phyloP scores from a whole-genome alignment of 2,113 vertebrate genomes.

The Panthera tigris region DNA sequence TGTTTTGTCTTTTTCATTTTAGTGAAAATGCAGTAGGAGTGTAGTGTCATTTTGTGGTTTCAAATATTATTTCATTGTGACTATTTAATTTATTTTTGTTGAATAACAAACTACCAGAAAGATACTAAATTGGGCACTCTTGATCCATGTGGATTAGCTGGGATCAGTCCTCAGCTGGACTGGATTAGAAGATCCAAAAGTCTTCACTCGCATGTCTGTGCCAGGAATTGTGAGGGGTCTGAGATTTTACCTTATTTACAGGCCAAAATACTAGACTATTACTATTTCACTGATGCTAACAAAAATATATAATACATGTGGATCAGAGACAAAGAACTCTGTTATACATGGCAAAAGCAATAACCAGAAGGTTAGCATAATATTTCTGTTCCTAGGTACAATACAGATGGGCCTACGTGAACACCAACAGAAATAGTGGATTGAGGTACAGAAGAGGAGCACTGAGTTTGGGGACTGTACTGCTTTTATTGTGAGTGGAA shows the following conservation, averaged over 20 bases:
- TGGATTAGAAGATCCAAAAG: not conserved
- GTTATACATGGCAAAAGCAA: not conserved
- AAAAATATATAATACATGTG: not conserved
- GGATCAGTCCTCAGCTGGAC: not conserved
- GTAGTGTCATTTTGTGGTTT: not conserved
- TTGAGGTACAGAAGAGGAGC: not conserved
- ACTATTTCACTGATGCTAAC: not conserved
- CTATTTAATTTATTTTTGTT: not conserved
- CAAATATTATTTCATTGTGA: not conserved
- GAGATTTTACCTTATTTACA: not conserved
- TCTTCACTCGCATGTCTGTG: not conserved
- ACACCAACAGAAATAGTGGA: not conserved
- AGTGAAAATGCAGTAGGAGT: not conserved
- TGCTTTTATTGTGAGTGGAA: not conserved
- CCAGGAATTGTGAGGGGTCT: not conserved
- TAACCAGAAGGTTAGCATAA: not conserved
- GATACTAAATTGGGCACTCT: not conserved
- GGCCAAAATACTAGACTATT: not conserved
- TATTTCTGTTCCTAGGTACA: not conserved
- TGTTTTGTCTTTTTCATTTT: not conserved
- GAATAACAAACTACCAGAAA: not conserved
- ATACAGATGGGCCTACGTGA: not conserved
- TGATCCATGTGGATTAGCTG: not conserved
- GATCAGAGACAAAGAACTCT: not conserved
- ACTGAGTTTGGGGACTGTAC: not conserved